A percentile compares a stretch with the other conserved stretches of the same genome.
Evolutionary conservation across 2,797 vertebrate species (phyloP).

Genomic region (Betta splendens): DNA sequence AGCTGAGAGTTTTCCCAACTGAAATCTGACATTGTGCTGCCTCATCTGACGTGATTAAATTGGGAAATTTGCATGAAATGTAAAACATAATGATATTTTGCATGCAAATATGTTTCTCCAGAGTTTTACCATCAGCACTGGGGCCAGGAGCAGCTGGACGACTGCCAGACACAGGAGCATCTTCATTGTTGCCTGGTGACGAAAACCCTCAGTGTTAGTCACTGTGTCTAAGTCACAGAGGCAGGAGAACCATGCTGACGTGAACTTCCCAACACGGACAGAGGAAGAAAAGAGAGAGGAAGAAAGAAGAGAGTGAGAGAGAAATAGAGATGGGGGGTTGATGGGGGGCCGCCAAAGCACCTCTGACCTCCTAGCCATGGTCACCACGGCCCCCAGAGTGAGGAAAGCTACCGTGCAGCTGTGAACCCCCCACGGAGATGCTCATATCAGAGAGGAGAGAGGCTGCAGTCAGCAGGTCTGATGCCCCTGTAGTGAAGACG

Average conservation of each 20-base stretch:
- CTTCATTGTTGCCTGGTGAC: conserved; percentile 54
- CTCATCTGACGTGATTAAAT: no score
- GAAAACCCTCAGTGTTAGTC: conserved; percentile 34
- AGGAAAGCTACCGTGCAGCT: conserved; percentile 10
- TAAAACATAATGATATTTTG: no score
- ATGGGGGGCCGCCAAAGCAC: conserved; percentile 21
- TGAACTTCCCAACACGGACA: no score
- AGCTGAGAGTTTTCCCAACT: no score
- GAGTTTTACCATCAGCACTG: conserved; percentile 73
- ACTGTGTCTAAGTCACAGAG: conserved; percentile 42
- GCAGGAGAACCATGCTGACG: conserved; percentile 9
- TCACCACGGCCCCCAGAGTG: conserved; percentile 5
- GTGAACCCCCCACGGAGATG: conserved; percentile 7
- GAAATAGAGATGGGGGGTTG: not conserved
- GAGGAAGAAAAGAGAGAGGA: no score
- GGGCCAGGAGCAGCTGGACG: conserved; percentile 75
- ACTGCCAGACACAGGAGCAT: conserved; percentile 67
- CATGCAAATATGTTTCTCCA: not conserved
- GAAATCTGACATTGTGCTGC: no score
- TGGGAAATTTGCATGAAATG: no score
- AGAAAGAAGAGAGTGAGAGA: no score
- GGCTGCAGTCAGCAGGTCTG: conserved; percentile 20
- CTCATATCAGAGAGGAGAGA: conserved; percentile 2
- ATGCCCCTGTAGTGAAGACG: no score
- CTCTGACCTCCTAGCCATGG: conserved; percentile 32